These are phyloP conservation scores for Danio kyathit DNA, from an alignment of 2,797 vertebrate genomes.

Conservation along the genomic window DNA sequence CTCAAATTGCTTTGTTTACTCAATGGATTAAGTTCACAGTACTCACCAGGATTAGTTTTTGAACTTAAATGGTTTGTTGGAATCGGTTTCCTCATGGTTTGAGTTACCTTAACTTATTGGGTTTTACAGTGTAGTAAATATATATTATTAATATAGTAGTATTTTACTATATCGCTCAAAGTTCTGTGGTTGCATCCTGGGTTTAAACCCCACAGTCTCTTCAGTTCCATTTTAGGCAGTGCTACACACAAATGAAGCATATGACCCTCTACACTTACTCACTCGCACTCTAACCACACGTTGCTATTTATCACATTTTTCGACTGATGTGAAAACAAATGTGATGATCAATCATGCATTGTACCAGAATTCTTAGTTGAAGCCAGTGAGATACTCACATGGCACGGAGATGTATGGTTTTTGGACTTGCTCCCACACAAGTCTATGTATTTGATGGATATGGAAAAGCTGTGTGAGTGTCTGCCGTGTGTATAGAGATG, in stretches of 20 bases:
- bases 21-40: too few relatives aligned
- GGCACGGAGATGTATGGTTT: constrained; percentile 18
- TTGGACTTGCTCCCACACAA: constrained; percentile 27
- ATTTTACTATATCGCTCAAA: too few relatives aligned
- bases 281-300: not conserved
- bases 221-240: not conserved
- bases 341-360: constrained; percentile 35
- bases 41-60: too few relatives aligned
- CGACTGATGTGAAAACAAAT: constrained; percentile 31
- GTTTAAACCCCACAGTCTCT: not conserved
- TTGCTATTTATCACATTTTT: constrained; percentile 16
- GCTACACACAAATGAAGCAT: not conserved
- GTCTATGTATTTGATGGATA: constrained; percentile 43
- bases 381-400: constrained; percentile 32
- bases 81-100: too few relatives aligned
- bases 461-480: constrained; percentile 11
- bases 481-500: constrained; percentile 38
- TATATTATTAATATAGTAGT: too few relatives aligned
- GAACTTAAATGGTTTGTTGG: too few relatives aligned
- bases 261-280: not conserved
- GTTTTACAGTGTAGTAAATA: too few relatives aligned
- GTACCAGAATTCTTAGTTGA: constrained; percentile 22
- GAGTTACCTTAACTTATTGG: too few relatives aligned
- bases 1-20: too few relatives aligned
- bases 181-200: not conserved